Evolutionary conservation across 2,888 invertebrate genomes (phyloP).

Genomic region (Drosophila recens): DNA sequence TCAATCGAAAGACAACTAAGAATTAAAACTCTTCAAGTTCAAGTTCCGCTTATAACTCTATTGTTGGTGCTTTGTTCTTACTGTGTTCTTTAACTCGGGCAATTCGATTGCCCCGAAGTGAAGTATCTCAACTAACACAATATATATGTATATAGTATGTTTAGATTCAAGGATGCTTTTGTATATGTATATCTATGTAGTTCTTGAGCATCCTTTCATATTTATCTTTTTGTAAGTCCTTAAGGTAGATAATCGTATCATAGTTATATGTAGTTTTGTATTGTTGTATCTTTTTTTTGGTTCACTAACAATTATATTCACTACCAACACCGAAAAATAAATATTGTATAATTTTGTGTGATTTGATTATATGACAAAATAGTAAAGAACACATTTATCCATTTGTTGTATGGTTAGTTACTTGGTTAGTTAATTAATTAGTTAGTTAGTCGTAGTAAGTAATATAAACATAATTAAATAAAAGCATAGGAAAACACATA

Average conservation of each 20-base stretch:
- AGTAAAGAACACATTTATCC: conserved; percentile 78
- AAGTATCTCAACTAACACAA: conserved; percentile 54
- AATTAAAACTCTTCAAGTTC: conserved; percentile 53
- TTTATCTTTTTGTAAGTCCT: conserved; percentile 1
- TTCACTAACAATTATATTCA: conserved; percentile 72
- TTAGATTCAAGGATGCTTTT: conserved; percentile 14
- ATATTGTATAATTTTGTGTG: conserved; percentile 63
- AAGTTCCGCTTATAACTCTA: conserved; percentile 72
- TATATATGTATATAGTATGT: conserved; percentile 12
- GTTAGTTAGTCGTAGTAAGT: conserved; percentile 52
- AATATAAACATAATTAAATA: conserved; percentile 47
- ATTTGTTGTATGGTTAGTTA: conserved; percentile 49
- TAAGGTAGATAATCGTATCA: conserved; percentile 25
- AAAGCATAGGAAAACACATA: conserved; percentile 46
- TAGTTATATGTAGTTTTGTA: conserved; percentile 27
- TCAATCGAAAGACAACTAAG: conserved; percentile 47
- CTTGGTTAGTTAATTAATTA: conserved; percentile 28
- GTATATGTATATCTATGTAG: conserved; percentile 42
- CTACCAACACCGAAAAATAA: conserved; percentile 81
- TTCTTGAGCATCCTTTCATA: conserved; percentile 28
- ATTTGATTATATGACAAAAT: conserved; percentile 72
- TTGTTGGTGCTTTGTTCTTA: conserved; percentile 84
- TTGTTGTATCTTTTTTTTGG: conserved; percentile 22
- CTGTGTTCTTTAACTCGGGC: conserved; percentile 72
- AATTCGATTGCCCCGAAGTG: conserved; percentile 71